These are phyloP conservation scores for Saguinus midas DNA, from an alignment of 2,113 vertebrate species.

Conservation along the genomic window DNA sequence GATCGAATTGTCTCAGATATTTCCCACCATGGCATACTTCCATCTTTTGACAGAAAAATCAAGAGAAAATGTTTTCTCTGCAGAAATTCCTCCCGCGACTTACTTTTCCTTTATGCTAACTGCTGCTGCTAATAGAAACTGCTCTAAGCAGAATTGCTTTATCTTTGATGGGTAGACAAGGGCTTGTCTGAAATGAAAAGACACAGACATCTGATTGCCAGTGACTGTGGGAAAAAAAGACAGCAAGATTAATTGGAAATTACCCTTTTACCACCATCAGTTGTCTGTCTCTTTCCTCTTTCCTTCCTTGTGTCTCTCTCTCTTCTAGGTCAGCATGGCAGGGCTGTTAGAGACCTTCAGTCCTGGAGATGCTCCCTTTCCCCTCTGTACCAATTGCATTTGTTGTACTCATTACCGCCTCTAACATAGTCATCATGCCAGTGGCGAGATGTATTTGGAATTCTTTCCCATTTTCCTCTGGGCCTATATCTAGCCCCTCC, in stretches of 20 bases:
- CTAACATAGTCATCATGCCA: neutral
- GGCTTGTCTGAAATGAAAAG: slow-evolving; percentile 52
- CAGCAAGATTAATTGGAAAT: neutral
- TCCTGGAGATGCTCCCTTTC: neutral
- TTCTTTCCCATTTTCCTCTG: neutral
- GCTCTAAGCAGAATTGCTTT: slow-evolving; percentile 31
- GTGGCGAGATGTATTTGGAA: neutral
- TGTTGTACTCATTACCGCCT: neutral
- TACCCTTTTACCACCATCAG: neutral
- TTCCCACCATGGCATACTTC: neutral
- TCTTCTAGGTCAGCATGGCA: neutral
- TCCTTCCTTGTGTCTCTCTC: neutral
- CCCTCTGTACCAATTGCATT: neutral
- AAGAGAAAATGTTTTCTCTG: neutral
- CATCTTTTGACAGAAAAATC: slow-evolving; percentile 34
- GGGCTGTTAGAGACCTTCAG: neutral
- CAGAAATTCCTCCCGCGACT: neutral
- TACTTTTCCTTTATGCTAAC: slow-evolving; percentile 30
- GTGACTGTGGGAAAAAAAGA: neutral
- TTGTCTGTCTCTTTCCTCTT: neutral
- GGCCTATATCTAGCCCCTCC: neutral
- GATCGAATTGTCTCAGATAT: neutral
- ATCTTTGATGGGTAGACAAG: slow-evolving; percentile 48
- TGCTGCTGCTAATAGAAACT: slow-evolving; percentile 25
- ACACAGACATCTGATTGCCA: neutral